Evolutionary conservation across 2,113 vertebrate species (phyloP).

Genomic region (Ptilonorhynchus violaceus): DNA sequence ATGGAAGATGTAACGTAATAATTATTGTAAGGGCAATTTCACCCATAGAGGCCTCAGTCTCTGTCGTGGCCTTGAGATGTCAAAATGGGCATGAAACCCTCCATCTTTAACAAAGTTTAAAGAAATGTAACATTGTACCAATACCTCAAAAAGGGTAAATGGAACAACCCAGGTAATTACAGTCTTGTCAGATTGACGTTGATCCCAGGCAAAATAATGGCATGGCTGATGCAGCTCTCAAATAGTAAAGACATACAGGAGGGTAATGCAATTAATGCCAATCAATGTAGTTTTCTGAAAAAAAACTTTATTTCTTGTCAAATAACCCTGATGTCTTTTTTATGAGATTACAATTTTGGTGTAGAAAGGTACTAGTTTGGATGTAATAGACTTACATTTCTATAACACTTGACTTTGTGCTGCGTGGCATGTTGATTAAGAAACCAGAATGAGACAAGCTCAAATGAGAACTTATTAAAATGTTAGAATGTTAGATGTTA

Average conservation of each 20-base stretch:
- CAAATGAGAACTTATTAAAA: background rate
- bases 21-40: background rate
- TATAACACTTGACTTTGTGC: background rate
- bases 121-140: background rate
- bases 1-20: background rate
- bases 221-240: slow-evolving; percentile 9
- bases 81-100: background rate
- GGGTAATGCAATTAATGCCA: slow-evolving; percentile 60
- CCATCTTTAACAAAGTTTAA: background rate
- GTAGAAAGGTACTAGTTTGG: slow-evolving; percentile 1
- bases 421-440: background rate
- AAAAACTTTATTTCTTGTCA: slow-evolving; percentile 36
- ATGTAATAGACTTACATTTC: background rate
- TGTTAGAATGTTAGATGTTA: background rate
- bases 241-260: slow-evolving; percentile 24
- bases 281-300: slow-evolving; percentile 45
- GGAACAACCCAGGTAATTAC: slow-evolving; percentile 45
- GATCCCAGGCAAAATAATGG: slow-evolving; percentile 53
- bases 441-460: background rate
- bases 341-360: slow-evolving; percentile 29
- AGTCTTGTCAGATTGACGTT: slow-evolving; percentile 49
- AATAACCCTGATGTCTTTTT: slow-evolving; percentile 41
- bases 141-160: slow-evolving; percentile 35
- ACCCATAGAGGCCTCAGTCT: background rate
- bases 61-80: background rate